Base-by-base conservation (phyloP, 1,140 invertebrate species). In the Nomia melanderi region DNA sequence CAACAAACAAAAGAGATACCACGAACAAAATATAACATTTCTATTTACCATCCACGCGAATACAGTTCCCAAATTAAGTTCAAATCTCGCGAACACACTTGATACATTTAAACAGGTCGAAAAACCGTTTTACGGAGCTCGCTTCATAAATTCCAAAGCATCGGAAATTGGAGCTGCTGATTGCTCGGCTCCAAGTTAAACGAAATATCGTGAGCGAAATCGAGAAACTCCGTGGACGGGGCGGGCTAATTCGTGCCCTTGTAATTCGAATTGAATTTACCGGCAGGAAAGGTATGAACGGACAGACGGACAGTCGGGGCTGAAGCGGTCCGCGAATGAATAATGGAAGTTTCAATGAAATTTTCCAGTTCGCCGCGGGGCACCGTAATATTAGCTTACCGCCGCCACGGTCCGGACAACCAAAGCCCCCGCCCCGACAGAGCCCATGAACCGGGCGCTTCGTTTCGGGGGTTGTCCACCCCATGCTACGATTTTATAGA, bases 281-380 rank as follows among this genome's bases (percentile, higher is more conserved):
- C 75, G 77, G 53, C 66, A 82, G 79, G 81, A 77, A 73, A 77
- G 77, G 65, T 80, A 82, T 41, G 71, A 84, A 70, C 53, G 59
- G 70, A 79, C 79, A 60, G 75, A 78, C 64, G 67, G 44, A 71
- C 53, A 27, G 27, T 11, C 23, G 65, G 77, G 60, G 54, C 64
- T 65, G 69, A 36, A 60, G 79, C 65, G 66, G 67, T 77, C 69
- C 72, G 79, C 84, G 83, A 83, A 92, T 91, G 89, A 92, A 92
- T 92, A 92, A 92, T 92, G 89, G 87, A 91, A 91, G 85, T 89
- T 88, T 86, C 86, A 92, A 92, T 92, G 90, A 92, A 91, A 91
- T 92, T 92, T 92, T 91, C 90, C 89, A 91, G 85, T 85, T 89
- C 91, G 89, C 91, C 87, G 89, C 90, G 89, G 91, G 91, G 87